A percentile compares a stretch with the other conserved stretches of the same genome.
Conservation (phyloP, 2,113 vertebrate species). For the Arizona elegans region DNA sequence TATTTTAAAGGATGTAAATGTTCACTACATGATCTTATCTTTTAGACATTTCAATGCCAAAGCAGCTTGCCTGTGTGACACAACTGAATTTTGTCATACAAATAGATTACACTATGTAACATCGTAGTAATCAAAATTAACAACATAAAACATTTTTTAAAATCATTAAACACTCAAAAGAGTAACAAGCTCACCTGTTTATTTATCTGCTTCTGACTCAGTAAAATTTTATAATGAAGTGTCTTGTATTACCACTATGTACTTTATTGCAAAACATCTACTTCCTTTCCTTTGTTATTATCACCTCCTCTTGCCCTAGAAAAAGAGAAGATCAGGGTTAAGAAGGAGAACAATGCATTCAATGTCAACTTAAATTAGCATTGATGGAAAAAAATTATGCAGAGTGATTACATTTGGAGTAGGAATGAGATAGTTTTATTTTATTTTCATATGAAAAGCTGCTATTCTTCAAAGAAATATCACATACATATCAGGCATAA, state of each 20-base stretch:
- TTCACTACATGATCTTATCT: no score
- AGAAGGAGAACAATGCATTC: background rate
- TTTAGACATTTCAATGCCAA: background rate
- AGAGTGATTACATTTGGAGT: background rate
- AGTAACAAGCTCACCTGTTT: background rate
- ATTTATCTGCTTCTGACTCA: background rate
- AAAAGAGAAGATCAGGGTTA: background rate
- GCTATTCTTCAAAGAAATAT: background rate
- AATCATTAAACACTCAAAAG: background rate
- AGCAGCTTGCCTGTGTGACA: background rate
- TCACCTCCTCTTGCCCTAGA: no score
- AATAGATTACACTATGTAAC: background rate
- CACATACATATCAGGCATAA: background rate
- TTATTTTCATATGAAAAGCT: background rate
- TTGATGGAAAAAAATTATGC: background rate
- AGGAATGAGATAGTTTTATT: background rate
- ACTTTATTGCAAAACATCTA: background rate
- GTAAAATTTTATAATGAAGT: background rate
- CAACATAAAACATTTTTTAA: background rate
- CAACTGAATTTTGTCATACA: background rate
- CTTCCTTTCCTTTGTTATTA: constrained; percentile 23
- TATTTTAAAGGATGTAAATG: background rate
- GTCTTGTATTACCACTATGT: background rate
- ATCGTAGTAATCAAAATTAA: background rate
- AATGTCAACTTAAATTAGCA: background rate